Evolutionary conservation across 2,888 invertebrate species (phyloP).

Genomic region (Pachymerium ferrugineum): DNA sequence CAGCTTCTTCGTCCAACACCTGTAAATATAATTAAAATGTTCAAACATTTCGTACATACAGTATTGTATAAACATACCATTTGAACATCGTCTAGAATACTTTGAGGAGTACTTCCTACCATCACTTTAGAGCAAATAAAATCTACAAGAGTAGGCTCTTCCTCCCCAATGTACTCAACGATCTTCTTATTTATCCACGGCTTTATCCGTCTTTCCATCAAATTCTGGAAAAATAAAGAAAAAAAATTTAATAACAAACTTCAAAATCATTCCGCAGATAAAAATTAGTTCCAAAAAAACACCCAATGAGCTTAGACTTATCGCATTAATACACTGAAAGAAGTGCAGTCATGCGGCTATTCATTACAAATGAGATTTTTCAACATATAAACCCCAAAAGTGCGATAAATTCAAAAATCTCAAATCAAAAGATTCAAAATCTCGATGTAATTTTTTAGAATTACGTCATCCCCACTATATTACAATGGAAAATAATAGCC

Average conservation of each 20-base stretch:
- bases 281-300: too few species aligned
- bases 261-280: too few species aligned
- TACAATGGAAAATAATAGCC: too few species aligned
- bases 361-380: too few species aligned
- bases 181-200: slow-evolving; percentile 99
- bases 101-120: slow-evolving; percentile 85
- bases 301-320: too few species aligned
- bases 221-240: slow-evolving; percentile 51
- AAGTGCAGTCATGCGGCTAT: too few species aligned
- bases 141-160: slow-evolving; percentile 95
- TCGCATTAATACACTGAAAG: too few species aligned
- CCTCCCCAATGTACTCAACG: slow-evolving; percentile 98
- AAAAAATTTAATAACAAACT: slow-evolving; percentile 3
- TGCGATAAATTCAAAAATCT: too few species aligned
- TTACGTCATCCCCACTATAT: too few species aligned
- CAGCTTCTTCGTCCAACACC: slow-evolving; percentile 99
- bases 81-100: slow-evolving; percentile 95
- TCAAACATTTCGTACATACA: neutral
- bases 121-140: slow-evolving; percentile 98
- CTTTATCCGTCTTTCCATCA: slow-evolving; percentile 92
- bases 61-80: slow-evolving; percentile 63
- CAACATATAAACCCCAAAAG: too few species aligned
- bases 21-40: slow-evolving; percentile 49
- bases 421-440: too few species aligned
- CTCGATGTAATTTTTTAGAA: too few species aligned